These are phyloP conservation scores for Lophochroa leadbeateri DNA, from an alignment of 2,113 vertebrate genomes.

Conservation along the genomic window DNA sequence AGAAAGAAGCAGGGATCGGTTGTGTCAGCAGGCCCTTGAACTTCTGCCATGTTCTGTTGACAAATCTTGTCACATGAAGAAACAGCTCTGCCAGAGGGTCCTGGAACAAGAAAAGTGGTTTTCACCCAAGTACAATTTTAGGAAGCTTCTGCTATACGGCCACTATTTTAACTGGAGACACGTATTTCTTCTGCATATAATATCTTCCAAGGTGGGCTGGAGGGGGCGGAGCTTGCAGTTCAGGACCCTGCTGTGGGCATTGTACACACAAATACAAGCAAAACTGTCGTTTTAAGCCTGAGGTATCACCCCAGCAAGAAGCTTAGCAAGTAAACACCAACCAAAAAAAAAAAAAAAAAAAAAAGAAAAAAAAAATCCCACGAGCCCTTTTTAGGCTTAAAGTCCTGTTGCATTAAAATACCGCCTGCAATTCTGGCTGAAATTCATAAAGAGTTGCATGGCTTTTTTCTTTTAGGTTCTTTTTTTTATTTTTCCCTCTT, in stretches of 20 bases:
- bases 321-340: background rate
- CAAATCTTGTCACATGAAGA: background rate
- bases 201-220: background rate
- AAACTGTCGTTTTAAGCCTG: rapidly evolving
- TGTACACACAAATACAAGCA: too few species aligned
- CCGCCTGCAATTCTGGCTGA: background rate
- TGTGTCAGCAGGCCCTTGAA: background rate
- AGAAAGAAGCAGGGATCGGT: too few species aligned
- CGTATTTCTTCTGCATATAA: rapidly evolving
- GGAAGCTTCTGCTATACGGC: rapidly evolving
- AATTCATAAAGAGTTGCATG: rapidly evolving
- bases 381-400: background rate
- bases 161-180: background rate
- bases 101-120: background rate
- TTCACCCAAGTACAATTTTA: background rate
- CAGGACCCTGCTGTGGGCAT: background rate
- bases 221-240: too few species aligned
- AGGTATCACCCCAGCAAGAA: background rate
- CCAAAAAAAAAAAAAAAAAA: background rate
- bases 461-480: background rate
- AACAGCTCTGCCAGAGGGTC: background rate
- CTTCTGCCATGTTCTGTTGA: background rate
- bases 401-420: background rate
- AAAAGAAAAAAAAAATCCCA: too few species aligned
- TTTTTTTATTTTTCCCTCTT: too few species aligned